Base-by-base conservation (phyloP, 23 tunicate genomes). In the Styela plicata region DNA sequence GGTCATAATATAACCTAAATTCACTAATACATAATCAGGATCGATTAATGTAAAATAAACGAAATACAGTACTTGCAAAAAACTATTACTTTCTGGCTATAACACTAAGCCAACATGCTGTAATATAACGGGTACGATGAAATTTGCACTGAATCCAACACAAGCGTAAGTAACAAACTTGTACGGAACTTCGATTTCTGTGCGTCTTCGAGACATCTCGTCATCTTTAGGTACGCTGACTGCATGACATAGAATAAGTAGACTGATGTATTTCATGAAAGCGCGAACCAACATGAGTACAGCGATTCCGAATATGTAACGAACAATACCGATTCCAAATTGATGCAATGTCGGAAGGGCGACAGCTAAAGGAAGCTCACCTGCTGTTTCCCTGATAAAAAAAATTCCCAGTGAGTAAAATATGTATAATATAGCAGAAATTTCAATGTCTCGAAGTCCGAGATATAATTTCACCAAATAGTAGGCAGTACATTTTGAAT, bases 161-260 rank as follows among this genome's bases (percentile, higher is more conserved):
- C 62, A 69, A 2, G 82, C 65, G 82, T 95, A 95, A 21, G 92
- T 87, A 67, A 86, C 69, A 79, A 90, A 95, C 86, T 95, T 86
- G 85, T 90, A 91, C 13, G 89, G 86, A n/a, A 95, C 89, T 80
- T 95, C 99, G 1, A 95, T 81, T 25, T 91, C 97, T 31, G 88
- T 94, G 3, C 89, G 81, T 37, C 69, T 85, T 32, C 84, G 73
- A 7, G 90, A 63, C 17, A 44, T n/a, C 23, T 79, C 79, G 32
- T 94, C 94, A 35, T 89, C 63, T 61, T 82, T 82, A 52, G 89
- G 52, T 25, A 86, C 94, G 2, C 98, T 92, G 16, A 37, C 52
- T 24, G 69, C 73, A 36, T 82, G 66, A 19, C 69, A 69, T 7
- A 85, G 74, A 73, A 86, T 25, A 19, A 65, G 66, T 10, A 91